Evolutionary conservation across 1,140 invertebrate species (phyloP).

Genomic region (Sminthurides bifidus): DNA sequence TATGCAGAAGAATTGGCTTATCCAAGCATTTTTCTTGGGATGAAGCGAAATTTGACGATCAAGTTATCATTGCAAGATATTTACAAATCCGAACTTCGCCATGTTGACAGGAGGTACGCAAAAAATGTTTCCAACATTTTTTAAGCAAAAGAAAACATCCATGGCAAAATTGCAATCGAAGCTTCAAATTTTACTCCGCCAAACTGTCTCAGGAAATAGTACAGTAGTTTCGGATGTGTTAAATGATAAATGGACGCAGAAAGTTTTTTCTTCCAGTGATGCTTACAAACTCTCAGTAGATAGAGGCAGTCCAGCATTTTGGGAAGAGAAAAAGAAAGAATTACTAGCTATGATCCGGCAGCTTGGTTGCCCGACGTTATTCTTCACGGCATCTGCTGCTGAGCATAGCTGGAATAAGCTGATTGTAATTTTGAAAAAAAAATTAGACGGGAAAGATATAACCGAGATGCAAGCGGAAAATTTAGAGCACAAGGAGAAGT

Average conservation of each 20-base stretch:
- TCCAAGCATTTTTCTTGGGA: constrained; percentile 1
- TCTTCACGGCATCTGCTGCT: constrained; percentile 36
- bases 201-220: too few relatives aligned
- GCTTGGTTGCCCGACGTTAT: constrained; percentile 35
- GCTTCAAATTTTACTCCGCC: too few relatives aligned
- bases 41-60: neutral
- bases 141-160: too few relatives aligned
- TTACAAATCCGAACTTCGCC: constrained; percentile 3
- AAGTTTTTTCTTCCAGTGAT: too few relatives aligned
- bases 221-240: too few relatives aligned
- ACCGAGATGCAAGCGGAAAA: constrained; percentile 14
- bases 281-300: too few relatives aligned
- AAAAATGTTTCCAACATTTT: too few relatives aligned
- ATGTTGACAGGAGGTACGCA: too few relatives aligned
- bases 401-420: constrained; percentile 37
- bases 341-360: constrained; percentile 37
- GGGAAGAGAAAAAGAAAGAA: constrained; percentile 6
- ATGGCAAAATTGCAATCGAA: too few relatives aligned
- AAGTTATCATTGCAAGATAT: neutral
- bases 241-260: too few relatives aligned
- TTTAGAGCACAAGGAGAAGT: neutral
- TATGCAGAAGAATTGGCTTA: constrained; percentile 16
- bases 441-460: constrained; percentile 32
- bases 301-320: constrained; percentile 31
- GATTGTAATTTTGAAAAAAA: constrained; percentile 35